Evolutionary conservation across 2,113 vertebrate species (phyloP).

Genomic region (Thymallus thymallus): DNA sequence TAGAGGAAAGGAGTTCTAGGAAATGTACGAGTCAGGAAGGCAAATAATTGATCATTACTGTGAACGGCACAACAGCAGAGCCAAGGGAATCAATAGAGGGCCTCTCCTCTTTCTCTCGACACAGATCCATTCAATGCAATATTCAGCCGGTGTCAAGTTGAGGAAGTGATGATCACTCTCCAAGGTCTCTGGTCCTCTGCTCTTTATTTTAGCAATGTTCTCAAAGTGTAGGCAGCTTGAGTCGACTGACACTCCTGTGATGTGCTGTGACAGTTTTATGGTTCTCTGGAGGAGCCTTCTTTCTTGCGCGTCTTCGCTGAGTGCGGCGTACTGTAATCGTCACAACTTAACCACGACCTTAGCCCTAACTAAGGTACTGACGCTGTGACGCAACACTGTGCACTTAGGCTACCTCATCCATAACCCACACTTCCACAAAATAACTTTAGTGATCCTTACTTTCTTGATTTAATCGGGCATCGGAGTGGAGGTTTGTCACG

Average conservation of each 20-base stretch:
- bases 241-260: conserved; percentile 42
- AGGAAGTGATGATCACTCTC: conserved; percentile 34
- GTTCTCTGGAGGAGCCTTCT: conserved; percentile 51
- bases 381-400: no score
- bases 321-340: conserved; percentile 62
- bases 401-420: conserved; percentile 2
- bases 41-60: conserved; percentile 53
- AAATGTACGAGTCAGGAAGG: no score
- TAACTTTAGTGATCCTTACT: background rate
- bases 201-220: conserved; percentile 22
- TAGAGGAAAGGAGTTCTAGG: conserved; percentile 23
- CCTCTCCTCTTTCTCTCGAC: conserved; percentile 19
- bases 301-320: conserved; percentile 51
- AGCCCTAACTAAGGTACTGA: conserved; percentile 9
- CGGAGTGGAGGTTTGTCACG: background rate
- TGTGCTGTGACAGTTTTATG: conserved; percentile 66
- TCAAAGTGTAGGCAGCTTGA: conserved; percentile 40
- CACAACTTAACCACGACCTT: conserved; percentile 66
- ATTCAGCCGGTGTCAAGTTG: conserved; percentile 39
- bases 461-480: background rate
- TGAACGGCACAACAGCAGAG: conserved; percentile 21
- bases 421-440: conserved; percentile 2
- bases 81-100: conserved; percentile 44
- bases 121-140: conserved; percentile 49
- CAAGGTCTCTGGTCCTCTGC: background rate